phyloP scores from a whole-genome alignment of 2,888 invertebrate genomes.

The Tribolium freemani region DNA sequence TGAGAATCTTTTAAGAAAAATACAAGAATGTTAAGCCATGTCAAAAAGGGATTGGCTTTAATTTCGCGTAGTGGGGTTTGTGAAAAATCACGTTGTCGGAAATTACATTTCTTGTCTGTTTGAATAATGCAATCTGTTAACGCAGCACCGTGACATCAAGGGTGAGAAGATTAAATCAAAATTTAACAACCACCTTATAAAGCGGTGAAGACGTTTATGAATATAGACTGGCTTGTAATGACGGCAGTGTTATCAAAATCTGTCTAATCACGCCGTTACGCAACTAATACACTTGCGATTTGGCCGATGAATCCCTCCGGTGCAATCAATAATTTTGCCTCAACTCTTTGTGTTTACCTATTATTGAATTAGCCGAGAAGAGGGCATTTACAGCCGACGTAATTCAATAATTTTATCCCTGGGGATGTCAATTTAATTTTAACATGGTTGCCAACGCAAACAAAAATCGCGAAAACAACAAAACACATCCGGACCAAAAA shows the following conservation, averaged over 20 bases:
- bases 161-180: constrained; percentile 59
- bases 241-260: constrained; percentile 44
- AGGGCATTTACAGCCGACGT: constrained; percentile 35
- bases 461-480: constrained; percentile 4
- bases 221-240: constrained; percentile 61
- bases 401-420: constrained; percentile 35
- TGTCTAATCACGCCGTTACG: constrained; percentile 16
- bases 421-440: constrained; percentile 34
- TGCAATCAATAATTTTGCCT: constrained; percentile 32
- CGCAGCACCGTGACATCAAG: constrained; percentile 55
- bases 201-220: constrained; percentile 61
- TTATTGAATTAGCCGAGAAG: constrained; percentile 36
- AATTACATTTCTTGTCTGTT: constrained; percentile 61
- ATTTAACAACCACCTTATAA: constrained; percentile 61
- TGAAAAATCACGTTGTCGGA: constrained; percentile 57
- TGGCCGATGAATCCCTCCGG: constrained; percentile 8
- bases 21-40: constrained; percentile 42
- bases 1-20: constrained; percentile 47
- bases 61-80: constrained; percentile 26
- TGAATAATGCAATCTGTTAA: constrained; percentile 60
- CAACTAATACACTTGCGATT: constrained; percentile 28
- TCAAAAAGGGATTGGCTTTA: constrained; percentile 42
- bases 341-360: constrained; percentile 37
- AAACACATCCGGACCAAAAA: neutral
- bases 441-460: constrained; percentile 11